A percentile compares a stretch with the other conserved stretches of the same genome.
phyloP scores from a whole-genome alignment of 2,888 invertebrate species.

The Timema podura region DNA sequence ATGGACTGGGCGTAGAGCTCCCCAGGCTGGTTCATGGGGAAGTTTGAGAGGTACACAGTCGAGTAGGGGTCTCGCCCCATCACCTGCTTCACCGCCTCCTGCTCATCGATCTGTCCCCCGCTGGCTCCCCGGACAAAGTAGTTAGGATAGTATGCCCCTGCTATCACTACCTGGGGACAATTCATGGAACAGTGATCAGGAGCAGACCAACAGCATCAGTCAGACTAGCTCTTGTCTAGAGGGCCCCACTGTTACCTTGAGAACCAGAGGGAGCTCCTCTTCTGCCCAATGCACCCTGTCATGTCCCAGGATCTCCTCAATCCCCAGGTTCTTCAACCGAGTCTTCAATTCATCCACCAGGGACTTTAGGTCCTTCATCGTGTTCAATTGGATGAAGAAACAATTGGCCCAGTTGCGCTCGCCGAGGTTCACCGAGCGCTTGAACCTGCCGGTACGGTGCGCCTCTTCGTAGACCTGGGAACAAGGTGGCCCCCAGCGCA shows the following conservation, averaged over 20 bases:
- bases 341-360: constrained; percentile 64
- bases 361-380: constrained; percentile 67
- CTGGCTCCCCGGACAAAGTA: constrained; percentile 63
- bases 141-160: constrained; percentile 91
- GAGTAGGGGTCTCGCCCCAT: constrained; percentile 71
- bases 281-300: constrained; percentile 45
- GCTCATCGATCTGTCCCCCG: constrained; percentile 57
- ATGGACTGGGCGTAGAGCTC: constrained; percentile 63
- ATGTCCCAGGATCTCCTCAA: constrained; percentile 52
- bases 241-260: constrained; percentile 53
- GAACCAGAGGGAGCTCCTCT: constrained; percentile 55
- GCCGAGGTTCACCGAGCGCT: constrained; percentile 41
- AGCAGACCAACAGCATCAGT: not conserved
- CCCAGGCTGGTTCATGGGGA: constrained; percentile 60
- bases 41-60: constrained; percentile 61
- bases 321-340: constrained; percentile 58
- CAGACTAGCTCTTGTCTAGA: constrained; percentile 18
- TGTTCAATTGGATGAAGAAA: constrained; percentile 66
- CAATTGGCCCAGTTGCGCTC: constrained; percentile 64
- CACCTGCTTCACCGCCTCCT: constrained; percentile 60
- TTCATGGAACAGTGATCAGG: not conserved
- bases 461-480: no score
- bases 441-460: constrained; percentile 42
- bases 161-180: constrained; percentile 59
- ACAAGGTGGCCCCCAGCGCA: no score